Base-by-base conservation (phyloP, 2,888 invertebrate genomes). In the Imbricaverruca yamaguchii region DNA sequence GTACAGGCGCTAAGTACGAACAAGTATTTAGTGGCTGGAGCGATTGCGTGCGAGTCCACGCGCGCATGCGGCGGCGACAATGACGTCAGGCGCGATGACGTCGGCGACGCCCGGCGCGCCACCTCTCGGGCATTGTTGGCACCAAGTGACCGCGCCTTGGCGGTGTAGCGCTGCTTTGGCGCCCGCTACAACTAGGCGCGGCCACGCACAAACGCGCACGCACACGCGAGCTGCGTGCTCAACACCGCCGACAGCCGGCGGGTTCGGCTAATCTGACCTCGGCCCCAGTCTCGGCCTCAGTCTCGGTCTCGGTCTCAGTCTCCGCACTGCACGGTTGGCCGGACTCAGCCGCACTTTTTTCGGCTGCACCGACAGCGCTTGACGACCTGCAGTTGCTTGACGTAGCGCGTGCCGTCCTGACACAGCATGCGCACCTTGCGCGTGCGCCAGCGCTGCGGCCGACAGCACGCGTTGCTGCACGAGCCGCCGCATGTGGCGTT, bases 351-450 rank as follows among this genome's bases (percentile, higher is more conserved):
- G 80, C 84, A 84, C 57, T 79, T 23, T 61, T 83, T 81, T 55
- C 83, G 81, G 63, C 80, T 82, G 80, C 84, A 84, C 59, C 83
- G 82, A 89, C 98, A 98, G 88, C 97, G 97, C 87, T 97, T 93
- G 87, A 98, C 95, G 88, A 98, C 94, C 87, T 97, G 97, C 86
- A 98, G 92, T 87, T 97, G 95, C 91, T 96, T 96, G 88, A 95
- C 94, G 90, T 95, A 97, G 83, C 94, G 93, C 82, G 94, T 93
- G 84, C 97, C 96, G 87, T 97, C 94, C 84, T 92, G 91, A 90
- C 98, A 98, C 85, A 96, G 92, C 85, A 98, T 91, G 85, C 96
- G 93, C 85, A 97, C 96, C 92, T 95, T 96, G 89, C 97, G 92
- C 87, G 94, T 92, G 90, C 97, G 96, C 85, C 95, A 95, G 88